Percentiles rank a stretch among this genome's conserved stretches.
phyloP scores from a whole-genome alignment of 1,140 invertebrate genomes.

The Heliconius congener region DNA sequence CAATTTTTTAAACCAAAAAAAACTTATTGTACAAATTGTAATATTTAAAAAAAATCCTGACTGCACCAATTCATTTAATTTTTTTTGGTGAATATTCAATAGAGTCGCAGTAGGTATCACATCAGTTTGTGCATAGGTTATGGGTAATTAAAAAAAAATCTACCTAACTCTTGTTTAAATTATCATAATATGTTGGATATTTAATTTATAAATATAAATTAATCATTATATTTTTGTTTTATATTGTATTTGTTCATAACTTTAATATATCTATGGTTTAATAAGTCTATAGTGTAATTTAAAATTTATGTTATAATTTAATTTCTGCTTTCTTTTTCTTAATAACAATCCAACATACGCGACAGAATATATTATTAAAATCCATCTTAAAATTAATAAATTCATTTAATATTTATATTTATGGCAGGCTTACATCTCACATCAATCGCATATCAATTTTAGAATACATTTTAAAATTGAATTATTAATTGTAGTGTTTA shows the following conservation, averaged over 20 bases:
- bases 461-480: not conserved
- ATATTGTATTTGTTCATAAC: not conserved
- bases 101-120: not conserved
- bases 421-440: slow-evolving; percentile 21
- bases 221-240: not conserved
- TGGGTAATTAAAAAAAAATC: not conserved
- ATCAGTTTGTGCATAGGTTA: not conserved
- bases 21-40: too few relatives aligned
- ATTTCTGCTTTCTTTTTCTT: not conserved
- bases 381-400: slow-evolving; percentile 23
- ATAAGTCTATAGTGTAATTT: not conserved
- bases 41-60: too few relatives aligned
- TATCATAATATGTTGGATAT: not conserved
- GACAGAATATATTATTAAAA: not conserved
- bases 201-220: not conserved
- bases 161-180: not conserved
- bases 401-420: slow-evolving; percentile 19
- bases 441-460: not conserved
- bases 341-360: slow-evolving; percentile 15
- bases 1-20: not conserved
- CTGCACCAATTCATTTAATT: too few relatives aligned
- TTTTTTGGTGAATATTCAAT: too few relatives aligned
- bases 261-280: not conserved
- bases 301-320: slow-evolving; percentile 9
- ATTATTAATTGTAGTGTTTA: not conserved